These are phyloP conservation scores for Tupiocoris notatus DNA, from an alignment of 2,888 invertebrate genomes.

Conservation along the genomic window DNA sequence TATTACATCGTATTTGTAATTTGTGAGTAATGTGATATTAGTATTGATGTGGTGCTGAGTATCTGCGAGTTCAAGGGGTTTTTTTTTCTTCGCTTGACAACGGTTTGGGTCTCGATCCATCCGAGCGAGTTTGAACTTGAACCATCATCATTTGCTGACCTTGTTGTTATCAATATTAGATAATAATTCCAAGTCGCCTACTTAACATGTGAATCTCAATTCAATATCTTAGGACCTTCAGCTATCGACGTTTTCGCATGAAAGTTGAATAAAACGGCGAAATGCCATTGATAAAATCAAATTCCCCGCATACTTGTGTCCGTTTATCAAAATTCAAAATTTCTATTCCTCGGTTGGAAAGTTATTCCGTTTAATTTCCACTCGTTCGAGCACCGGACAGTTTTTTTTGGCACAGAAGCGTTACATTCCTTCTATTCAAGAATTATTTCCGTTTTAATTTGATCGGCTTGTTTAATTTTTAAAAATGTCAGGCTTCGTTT, in stretches of 20 bases:
- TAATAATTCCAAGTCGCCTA: not conserved
- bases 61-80: not conserved
- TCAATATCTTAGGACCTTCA: not conserved
- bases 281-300: not conserved
- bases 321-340: not conserved
- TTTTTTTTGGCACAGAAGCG: conserved; percentile 10
- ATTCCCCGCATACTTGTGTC: not conserved
- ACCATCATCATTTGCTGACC: not conserved
- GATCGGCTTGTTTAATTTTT: conserved; percentile 21
- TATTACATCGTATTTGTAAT: conserved; percentile 14
- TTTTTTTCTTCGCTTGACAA: not conserved
- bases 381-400: not conserved
- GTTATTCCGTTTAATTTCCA: not conserved
- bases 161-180: not conserved
- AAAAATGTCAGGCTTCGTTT: not conserved
- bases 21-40: conserved; percentile 34
- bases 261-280: not conserved
- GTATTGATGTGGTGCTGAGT: conserved; percentile 28
- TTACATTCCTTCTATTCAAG: conserved; percentile 27
- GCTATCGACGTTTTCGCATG: not conserved
- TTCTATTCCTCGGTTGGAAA: not conserved
- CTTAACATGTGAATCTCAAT: not conserved
- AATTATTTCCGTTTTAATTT: not conserved
- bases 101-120: not conserved
- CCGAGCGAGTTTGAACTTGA: not conserved